Percentiles rank a stretch among this genome's conserved stretches.
phyloP scores from a whole-genome alignment of 2,113 vertebrate species.

The Pseudorhombus dupliciocellatus region DNA sequence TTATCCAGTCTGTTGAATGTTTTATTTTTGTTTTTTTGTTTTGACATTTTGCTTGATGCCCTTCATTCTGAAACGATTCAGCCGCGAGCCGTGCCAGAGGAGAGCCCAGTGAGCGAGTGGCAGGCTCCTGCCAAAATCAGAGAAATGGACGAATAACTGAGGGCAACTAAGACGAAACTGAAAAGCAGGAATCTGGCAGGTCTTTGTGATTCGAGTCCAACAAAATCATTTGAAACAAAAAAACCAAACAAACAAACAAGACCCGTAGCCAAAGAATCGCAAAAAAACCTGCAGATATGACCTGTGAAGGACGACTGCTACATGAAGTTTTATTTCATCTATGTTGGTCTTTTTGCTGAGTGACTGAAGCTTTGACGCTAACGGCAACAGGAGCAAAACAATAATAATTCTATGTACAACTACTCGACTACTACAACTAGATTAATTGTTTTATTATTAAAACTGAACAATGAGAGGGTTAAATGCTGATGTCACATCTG shows the following conservation, averaged over 20 bases:
- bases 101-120: constrained; percentile 22
- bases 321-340: no score
- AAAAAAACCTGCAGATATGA: constrained; percentile 2
- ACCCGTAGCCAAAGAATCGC: background rate
- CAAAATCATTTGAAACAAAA: constrained; percentile 23
- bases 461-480: no score
- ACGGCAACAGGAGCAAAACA: no score
- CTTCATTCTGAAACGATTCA: constrained; percentile 31
- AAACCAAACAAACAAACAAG: constrained; percentile 19
- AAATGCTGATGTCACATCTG: no score
- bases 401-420: no score
- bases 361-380: no score
- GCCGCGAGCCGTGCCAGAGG: constrained; percentile 7
- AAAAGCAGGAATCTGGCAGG: constrained; percentile 46
- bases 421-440: no score
- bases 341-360: no score
- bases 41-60: background rate
- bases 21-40: background rate
- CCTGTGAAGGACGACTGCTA: constrained; percentile 2
- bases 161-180: constrained; percentile 3
- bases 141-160: background rate
- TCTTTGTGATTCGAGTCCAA: constrained; percentile 11
- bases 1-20: background rate
- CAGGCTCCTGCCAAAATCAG: constrained; percentile 47
- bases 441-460: no score